Base-by-base conservation (phyloP, 2,113 vertebrate genomes). In the Myiozetetes cayanensis region DNA sequence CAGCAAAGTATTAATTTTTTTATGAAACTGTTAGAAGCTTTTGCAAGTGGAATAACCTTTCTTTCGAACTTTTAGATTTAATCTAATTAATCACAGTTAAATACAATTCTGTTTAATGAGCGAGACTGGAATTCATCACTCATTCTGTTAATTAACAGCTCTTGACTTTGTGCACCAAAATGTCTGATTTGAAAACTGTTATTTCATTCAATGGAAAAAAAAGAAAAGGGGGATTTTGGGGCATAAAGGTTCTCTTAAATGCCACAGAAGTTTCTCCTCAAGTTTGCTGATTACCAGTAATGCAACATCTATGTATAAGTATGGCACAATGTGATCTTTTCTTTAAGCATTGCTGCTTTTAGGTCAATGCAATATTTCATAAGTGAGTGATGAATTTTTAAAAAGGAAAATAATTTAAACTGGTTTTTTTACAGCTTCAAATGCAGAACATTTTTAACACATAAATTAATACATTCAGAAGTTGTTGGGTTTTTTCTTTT, bases 81-180 rank as follows among this genome's bases (percentile, higher is more conserved):
- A 52, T 89, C 46, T 93, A 73, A 35, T 92, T 96, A 93, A 96
- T 96, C 39, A 52, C 68, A 92, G 91, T 86, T 91, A 94, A 95
- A 95, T 95, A 75, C 37, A 94, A 8, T 96, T 97, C 96, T 92
- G 31, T 90, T 95, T 96, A 94, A 95, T 96, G 87, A 96, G 47
- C 14, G 27, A 41, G 87, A 56, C 79, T 94, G 78, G 87, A 87
- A 96, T 95, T 97, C 52, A 84, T 97, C 56, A 78, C n/a, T 97
- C 61, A 80, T 96, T 95, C 80, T 92, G 43, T 88, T 97, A 96
- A 95, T 97, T 96, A 97, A 77, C 62, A 93, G 80, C 76, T 87
- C 82, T 97, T 97, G 90, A 96, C 86, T 97, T 97, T 91, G 68
- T 92, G 63, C 63, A 87, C 67, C 76, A 55, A 97, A 95, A 89